These are phyloP conservation scores for Eublepharis macularius DNA, from an alignment of 2,113 vertebrate genomes.

Conservation along the genomic window DNA sequence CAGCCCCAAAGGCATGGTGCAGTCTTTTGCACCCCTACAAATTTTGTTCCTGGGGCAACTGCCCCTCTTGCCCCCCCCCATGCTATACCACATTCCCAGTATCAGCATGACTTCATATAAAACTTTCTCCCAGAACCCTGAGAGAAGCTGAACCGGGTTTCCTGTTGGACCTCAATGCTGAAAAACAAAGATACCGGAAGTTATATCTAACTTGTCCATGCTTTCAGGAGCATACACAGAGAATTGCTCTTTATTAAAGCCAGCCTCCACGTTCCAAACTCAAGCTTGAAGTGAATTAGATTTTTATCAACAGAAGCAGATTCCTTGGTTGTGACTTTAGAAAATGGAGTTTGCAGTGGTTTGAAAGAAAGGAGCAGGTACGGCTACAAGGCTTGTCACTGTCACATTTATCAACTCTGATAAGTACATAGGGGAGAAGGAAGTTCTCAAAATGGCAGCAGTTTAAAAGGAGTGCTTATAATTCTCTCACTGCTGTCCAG, in stretches of 20 bases:
- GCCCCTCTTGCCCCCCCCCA: no score
- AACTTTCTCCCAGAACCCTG: no score
- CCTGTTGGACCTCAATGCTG: neutral
- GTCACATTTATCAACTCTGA: neutral
- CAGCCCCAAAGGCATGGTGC: no score
- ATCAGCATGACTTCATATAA: no score
- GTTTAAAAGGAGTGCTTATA: neutral
- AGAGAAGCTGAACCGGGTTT: no score
- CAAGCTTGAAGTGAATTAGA: slow-evolving; percentile 33
- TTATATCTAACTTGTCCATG: slow-evolving; percentile 5
- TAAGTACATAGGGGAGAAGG: neutral
- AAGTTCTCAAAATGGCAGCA: neutral
- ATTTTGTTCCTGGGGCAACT: no score
- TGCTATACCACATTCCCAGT: no score
- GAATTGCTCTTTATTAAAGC: neutral
- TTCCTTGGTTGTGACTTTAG: slow-evolving; percentile 12
- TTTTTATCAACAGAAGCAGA: slow-evolving; percentile 1
- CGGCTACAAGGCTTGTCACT: neutral
- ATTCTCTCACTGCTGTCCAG: neutral
- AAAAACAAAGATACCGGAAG: neutral
- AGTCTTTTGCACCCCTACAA: no score
- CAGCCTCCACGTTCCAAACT: slow-evolving; percentile 22
- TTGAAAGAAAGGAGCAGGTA: neutral
- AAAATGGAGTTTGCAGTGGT: neutral
- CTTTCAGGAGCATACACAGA: no score